Evolutionary conservation across 92 coral and sea anemone genomes (phyloP).

Genomic region (Heteractis magnifica): DNA sequence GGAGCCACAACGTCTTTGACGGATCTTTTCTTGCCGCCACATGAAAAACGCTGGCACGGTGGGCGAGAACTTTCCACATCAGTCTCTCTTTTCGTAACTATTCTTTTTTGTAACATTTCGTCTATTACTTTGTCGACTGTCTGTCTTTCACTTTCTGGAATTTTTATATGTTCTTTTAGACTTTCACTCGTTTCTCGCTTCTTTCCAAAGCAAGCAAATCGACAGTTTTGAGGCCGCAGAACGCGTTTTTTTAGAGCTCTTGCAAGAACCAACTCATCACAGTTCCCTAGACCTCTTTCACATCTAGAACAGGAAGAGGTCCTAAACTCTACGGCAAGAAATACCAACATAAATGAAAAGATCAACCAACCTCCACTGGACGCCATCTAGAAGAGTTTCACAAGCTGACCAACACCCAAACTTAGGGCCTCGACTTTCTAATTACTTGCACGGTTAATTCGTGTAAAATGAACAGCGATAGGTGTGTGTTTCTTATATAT

Average conservation of each 20-base stretch:
- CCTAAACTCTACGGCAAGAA: conserved; percentile 3
- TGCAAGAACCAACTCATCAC: neutral
- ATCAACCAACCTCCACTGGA: conserved; percentile 12
- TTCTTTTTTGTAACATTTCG: neutral
- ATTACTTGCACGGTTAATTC: neutral
- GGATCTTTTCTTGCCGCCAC: neutral
- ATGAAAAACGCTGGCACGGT: neutral
- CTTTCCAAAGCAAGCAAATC: neutral
- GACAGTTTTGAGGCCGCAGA: neutral
- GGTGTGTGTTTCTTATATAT: conserved; percentile 14
- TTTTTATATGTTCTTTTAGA: neutral
- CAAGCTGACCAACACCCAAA: no score
- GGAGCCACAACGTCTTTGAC: neutral
- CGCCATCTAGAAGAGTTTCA: neutral
- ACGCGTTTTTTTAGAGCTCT: neutral
- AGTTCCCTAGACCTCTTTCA: conserved; percentile 3
- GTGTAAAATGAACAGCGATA: neutral
- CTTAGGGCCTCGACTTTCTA: neutral
- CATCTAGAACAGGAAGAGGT: neutral
- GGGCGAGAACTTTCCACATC: neutral
- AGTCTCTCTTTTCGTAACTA: neutral
- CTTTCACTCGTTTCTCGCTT: conserved; percentile 6
- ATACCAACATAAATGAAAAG: neutral
- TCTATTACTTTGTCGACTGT: neutral
- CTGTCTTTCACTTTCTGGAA: neutral